Conservation (phyloP, 1,140 invertebrate species). For the Drosophila erecta region DNA sequence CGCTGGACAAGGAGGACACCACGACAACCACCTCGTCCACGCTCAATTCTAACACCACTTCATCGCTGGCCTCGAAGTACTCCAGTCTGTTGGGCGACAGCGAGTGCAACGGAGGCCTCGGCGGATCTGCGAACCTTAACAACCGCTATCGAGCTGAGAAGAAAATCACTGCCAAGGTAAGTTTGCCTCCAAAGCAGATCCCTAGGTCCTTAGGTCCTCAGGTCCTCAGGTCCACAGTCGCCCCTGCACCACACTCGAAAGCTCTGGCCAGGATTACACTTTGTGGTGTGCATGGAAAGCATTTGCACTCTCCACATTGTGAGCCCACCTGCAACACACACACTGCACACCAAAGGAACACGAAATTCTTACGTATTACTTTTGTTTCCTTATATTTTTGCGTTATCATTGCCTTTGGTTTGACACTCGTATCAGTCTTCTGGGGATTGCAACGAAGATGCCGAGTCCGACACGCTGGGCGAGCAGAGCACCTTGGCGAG, state of each 20-base stretch:
- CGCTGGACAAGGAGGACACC: conserved; percentile 76
- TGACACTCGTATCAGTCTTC: conserved; percentile 59
- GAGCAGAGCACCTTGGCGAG: conserved; percentile 53
- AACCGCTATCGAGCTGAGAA: conserved; percentile 84
- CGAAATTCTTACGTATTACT: conserved; percentile 18
- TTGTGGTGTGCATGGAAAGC: conserved; percentile 35
- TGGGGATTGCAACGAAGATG: conserved; percentile 61
- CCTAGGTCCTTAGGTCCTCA: background rate
- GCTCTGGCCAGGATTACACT: conserved; percentile 12
- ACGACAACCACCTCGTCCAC: conserved; percentile 73
- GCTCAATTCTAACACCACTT: conserved; percentile 78
- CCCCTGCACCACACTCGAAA: conserved; percentile 20
- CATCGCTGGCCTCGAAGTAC: conserved; percentile 79
- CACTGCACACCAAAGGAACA: conserved; percentile 30
- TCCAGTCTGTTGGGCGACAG: conserved; percentile 78
- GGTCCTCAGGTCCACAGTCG: background rate
- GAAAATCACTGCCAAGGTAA: conserved; percentile 85
- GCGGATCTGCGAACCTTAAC: conserved; percentile 65
- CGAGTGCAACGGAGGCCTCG: conserved; percentile 67
- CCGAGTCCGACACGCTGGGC: conserved; percentile 59
- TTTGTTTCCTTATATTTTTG: conserved; percentile 44
- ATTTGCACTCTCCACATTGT: conserved; percentile 41
- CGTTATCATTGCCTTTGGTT: conserved; percentile 36
- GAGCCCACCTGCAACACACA: conserved; percentile 14
- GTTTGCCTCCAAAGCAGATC: background rate